Conservation (phyloP, 2,888 invertebrate genomes). For the Strigamia transsilvanica region DNA sequence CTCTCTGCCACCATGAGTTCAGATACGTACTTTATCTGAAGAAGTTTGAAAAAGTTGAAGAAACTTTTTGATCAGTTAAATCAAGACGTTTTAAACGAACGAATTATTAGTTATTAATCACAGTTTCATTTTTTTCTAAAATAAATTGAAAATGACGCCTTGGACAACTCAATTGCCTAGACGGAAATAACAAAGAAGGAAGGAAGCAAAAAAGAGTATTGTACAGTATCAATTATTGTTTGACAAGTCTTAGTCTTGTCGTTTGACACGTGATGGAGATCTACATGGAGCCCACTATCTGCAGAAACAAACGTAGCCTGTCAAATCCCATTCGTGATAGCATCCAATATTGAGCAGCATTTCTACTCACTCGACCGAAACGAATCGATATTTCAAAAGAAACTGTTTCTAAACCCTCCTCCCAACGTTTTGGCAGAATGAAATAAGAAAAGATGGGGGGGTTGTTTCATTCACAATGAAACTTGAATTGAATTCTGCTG, state of each 20-base stretch:
- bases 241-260: constrained; percentile 49
- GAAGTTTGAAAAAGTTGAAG: too few species aligned
- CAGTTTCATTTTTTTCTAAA: not conserved
- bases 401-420: constrained; percentile 29
- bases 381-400: constrained; percentile 45
- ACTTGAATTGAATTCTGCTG: constrained; percentile 41
- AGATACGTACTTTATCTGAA: too few species aligned
- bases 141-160: not conserved
- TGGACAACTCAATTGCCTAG: not conserved
- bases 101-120: not conserved
- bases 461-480: constrained; percentile 35
- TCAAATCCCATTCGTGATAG: constrained; percentile 45
- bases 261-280: constrained; percentile 47
- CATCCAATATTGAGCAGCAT: constrained; percentile 45
- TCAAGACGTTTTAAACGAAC: not conserved
- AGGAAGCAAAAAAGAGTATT: not conserved
- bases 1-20: too few species aligned
- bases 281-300: constrained; percentile 45
- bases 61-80: too few species aligned
- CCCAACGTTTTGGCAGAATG: constrained; percentile 7
- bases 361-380: constrained; percentile 46
- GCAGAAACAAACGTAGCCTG: constrained; percentile 45
- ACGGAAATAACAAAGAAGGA: not conserved
- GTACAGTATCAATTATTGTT: constrained; percentile 43
- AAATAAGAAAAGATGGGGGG: constrained; percentile 1